Conservation (phyloP, 2,797 vertebrate species). For the Cryptoprocta ferox region DNA sequence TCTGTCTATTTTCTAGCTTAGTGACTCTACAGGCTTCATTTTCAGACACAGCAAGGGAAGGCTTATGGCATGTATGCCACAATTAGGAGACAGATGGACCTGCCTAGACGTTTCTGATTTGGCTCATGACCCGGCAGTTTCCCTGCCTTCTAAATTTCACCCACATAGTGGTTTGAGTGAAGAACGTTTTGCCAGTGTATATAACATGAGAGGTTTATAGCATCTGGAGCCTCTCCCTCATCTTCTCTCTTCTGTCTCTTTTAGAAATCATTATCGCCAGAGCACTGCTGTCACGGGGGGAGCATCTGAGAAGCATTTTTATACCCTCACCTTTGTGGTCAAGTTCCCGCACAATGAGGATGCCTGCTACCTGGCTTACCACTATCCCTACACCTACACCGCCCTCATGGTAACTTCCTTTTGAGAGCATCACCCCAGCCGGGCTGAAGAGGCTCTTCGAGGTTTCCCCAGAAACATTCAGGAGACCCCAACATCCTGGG, state of each 20-base stretch:
- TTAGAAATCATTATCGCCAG: slow-evolving; percentile 92
- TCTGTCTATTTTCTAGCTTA: background rate
- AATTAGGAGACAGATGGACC: background rate
- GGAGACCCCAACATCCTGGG: background rate
- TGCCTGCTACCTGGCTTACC: slow-evolving; percentile 95
- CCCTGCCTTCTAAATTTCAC: background rate
- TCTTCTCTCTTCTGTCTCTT: background rate
- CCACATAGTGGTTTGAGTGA: background rate
- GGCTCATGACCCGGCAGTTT: background rate
- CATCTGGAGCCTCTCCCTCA: background rate
- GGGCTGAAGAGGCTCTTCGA: background rate
- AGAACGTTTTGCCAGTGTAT: background rate
- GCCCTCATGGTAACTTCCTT: slow-evolving; percentile 91
- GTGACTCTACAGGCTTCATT: background rate
- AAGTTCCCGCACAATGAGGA: slow-evolving; percentile 93
- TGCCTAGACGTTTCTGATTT: background rate
- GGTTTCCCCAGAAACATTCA: background rate
- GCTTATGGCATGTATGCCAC: accelerated
- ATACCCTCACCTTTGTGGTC: slow-evolving; percentile 92
- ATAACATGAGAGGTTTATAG: too few relatives aligned
- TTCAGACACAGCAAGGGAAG: background rate
- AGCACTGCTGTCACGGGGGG: slow-evolving; percentile 47
- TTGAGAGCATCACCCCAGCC: accelerated
- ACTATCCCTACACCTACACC: slow-evolving; percentile 95
- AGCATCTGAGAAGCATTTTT: slow-evolving; percentile 85